phyloP scores from a whole-genome alignment of 2,113 vertebrate genomes.

The Tichodroma muraria region DNA sequence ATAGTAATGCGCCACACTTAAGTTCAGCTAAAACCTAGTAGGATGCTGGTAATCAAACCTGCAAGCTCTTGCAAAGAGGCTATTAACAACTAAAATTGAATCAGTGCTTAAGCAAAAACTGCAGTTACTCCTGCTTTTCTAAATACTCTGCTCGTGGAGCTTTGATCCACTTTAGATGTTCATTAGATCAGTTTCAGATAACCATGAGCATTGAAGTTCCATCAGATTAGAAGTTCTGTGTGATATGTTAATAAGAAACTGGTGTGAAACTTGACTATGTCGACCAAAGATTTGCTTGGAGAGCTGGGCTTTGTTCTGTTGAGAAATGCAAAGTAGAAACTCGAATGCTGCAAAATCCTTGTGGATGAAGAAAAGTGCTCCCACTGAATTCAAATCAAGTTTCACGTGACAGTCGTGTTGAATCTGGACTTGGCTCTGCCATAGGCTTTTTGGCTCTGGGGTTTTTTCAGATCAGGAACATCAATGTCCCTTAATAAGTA shows the following conservation, averaged over 20 bases:
- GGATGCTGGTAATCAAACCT: neutral
- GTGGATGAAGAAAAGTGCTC: neutral
- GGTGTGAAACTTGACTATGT: neutral
- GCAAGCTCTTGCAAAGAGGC: neutral
- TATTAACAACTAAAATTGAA: neutral
- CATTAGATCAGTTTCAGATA: constrained; percentile 4
- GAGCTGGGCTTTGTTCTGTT: neutral
- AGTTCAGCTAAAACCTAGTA: neutral
- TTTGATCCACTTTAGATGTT: neutral
- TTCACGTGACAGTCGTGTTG: rapidly evolving
- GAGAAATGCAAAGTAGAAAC: neutral
- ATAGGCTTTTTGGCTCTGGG: neutral
- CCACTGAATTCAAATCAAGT: neutral
- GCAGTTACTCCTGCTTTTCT: neutral
- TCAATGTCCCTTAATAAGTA: neutral
- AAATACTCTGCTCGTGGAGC: neutral
- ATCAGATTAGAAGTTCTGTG: neutral
- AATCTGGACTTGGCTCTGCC: neutral
- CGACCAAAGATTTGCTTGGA: neutral
- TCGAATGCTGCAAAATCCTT: neutral
- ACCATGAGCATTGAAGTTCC: neutral
- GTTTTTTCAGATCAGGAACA: neutral
- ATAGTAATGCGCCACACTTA: neutral
- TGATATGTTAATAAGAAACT: constrained; percentile 12
- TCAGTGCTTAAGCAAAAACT: neutral